These are phyloP conservation scores for Aelia acuminata DNA, from an alignment of 2,888 invertebrate species.

Conservation along the genomic window DNA sequence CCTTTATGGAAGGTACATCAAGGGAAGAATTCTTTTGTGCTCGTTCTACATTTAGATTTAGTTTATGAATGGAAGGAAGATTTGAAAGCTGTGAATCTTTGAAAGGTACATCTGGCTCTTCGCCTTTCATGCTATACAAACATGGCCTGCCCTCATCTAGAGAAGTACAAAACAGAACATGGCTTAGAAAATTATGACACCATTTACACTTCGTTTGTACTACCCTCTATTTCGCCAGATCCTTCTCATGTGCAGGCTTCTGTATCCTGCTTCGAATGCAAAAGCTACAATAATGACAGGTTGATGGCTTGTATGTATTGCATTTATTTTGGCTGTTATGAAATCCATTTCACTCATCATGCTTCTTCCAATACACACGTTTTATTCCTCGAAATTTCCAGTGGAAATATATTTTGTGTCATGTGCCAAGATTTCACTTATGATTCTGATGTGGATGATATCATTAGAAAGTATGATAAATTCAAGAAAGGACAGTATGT, in stretches of 20 bases:
- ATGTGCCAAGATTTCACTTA: conserved; percentile 90
- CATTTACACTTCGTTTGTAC: conserved; percentile 89
- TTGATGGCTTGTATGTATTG: conserved; percentile 90
- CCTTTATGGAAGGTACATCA: background rate
- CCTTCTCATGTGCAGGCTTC: conserved; percentile 45
- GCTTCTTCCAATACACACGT: conserved; percentile 85
- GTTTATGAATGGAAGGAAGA: background rate
- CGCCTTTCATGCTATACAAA: conserved; percentile 70
- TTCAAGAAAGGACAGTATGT: conserved; percentile 37
- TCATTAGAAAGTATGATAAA: conserved; percentile 55
- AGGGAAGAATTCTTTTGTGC: background rate
- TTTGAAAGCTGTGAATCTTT: background rate
- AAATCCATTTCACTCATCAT: conserved; percentile 88
- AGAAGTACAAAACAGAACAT: conserved; percentile 83
- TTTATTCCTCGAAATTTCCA: conserved; percentile 87
- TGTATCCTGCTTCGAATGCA: conserved; percentile 81
- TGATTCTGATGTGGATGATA: conserved; percentile 71
- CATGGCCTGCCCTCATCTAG: conserved; percentile 84
- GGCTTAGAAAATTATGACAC: conserved; percentile 82
- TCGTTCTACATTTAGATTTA: background rate
- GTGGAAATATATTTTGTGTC: conserved; percentile 91
- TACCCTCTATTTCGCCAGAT: conserved; percentile 73
- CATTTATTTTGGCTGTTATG: conserved; percentile 93
- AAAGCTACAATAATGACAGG: conserved; percentile 83
- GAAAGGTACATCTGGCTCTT: background rate